Percentiles rank a stretch among this genome's conserved stretches.
Evolutionary conservation across 2,888 invertebrate species (phyloP).

Genomic region (Dendrolimus houi): DNA sequence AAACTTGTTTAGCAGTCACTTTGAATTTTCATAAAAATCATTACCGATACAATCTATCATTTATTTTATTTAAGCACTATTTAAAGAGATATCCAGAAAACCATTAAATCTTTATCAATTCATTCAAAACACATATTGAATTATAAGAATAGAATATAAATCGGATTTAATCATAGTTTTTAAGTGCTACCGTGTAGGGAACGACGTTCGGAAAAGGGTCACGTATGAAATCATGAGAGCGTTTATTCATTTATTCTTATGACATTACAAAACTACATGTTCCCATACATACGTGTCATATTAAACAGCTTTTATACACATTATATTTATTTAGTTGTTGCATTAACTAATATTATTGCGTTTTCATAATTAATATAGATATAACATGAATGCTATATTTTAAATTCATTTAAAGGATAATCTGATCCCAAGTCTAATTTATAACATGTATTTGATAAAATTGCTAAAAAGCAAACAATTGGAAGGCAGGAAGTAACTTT

Average conservation of each 20-base stretch:
- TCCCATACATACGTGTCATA: slow-evolving; percentile 7
- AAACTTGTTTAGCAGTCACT: too few relatives aligned
- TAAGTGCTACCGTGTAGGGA: slow-evolving; percentile 53
- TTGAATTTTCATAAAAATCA: too few relatives aligned
- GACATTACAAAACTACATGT: slow-evolving; percentile 27
- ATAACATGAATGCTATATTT: neutral
- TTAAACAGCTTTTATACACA: slow-evolving; percentile 4
- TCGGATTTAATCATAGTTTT: slow-evolving; percentile 36
- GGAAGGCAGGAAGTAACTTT: slow-evolving; percentile 34
- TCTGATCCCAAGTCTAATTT: neutral
- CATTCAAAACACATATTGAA: slow-evolving; percentile 54
- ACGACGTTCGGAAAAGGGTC: slow-evolving; percentile 42
- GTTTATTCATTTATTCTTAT: slow-evolving; percentile 28
- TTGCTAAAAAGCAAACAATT: slow-evolving; percentile 46
- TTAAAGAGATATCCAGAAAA: slow-evolving; percentile 16
- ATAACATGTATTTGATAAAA: slow-evolving; percentile 28
- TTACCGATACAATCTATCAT: too few relatives aligned
- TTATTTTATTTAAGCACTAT: slow-evolving; percentile 1
- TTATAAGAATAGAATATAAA: slow-evolving; percentile 50
- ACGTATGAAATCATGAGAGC: slow-evolving; percentile 48
- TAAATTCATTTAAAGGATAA: neutral
- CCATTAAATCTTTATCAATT: slow-evolving; percentile 24
- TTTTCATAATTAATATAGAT: neutral
- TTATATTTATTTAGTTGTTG: slow-evolving; percentile 2
- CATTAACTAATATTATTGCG: slow-evolving; percentile 1